Evolutionary conservation across 2,888 invertebrate species (phyloP), one percentile per base, ranked within the genome.

Genomic region (Pediacus dermestoides): DNA sequence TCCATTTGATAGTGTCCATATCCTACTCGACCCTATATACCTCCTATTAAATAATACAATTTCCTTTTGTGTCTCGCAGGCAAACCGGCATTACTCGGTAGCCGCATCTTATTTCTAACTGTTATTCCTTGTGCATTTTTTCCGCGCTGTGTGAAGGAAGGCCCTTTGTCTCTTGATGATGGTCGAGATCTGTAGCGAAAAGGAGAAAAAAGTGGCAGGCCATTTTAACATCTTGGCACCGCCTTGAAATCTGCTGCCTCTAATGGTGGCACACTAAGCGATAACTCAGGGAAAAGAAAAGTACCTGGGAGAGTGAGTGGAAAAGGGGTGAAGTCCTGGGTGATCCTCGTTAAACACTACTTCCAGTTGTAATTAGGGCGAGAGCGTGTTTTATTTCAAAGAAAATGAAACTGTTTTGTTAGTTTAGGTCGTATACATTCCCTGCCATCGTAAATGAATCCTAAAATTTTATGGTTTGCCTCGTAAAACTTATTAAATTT

Each of bases 301-400:
- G 16, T 11, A 35, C 34, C 16, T 28, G 10, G 11, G 28, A 13
- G 33, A 23, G 23, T 11, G 31, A 36, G 28, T 26, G 13, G 10
- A 23, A 38, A 44, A 37, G 36, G 46, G 46, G 34, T 35, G 28
- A 46, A n/a, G 39, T 30, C 37, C 14, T 28, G 34, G 34, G 38
- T 42, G 32, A 39, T 35, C 44, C 44, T 44, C 46, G 46, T 51
- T 50, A 46, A 52, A 49, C 35, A 30, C 46, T 52, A 46, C 52
- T 54, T 49, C 39, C 50, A 27, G 37, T 39, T 37, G 53, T 50
- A 55, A 55, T 55, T 55, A 54, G 52, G 50, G 39, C 44, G 37
- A 46, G 43, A 39, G 46, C 46, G 39, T 48, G 50, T 53, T 53
- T 53, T 53, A 55, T 55, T 52, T 45, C 38, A 35, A 34, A 34